Evolutionary conservation across 2,113 vertebrate species (phyloP), one percentile per base, ranked within the genome.

Genomic region (Vidua chalybeata): DNA sequence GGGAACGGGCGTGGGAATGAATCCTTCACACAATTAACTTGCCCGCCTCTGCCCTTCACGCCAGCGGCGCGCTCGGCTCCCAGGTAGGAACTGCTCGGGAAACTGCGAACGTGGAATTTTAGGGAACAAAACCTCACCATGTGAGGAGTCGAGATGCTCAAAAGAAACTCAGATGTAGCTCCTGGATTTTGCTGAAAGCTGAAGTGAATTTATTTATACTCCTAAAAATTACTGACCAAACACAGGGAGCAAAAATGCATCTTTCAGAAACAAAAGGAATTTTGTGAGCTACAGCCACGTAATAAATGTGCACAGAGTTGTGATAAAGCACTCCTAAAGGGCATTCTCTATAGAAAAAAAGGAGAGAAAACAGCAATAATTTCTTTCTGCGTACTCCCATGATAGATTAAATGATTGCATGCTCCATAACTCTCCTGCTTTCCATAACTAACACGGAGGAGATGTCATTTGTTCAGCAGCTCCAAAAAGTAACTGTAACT

Each of bases 261-360:
- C 31, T 64, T 74, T 48, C 88, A 73, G 28, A 80, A 80, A 68
- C 20, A 83, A 88, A 59, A 51, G 18, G 59, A 64, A 48, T 95
- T 89, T 68, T 49, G 69, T 48, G 78, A 73, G 76, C 87, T 92
- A 74, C 56, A 78, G 84, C 33, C 39, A 84, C 5, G 1, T 45
- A 71, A 87, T 39, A 74, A 79, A 82, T 26, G 21, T 21, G 33
- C 17, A 15, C 54, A 64, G 31, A 77, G 58, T 58, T 80, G 67
- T n/a, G 37, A 82, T 86, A 77, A 97, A 93, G 74, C 43, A 71
- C 61, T 75, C 90, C 76, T 96, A 84, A 92, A 75, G 45, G 84
- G 63, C 41, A 78, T 82, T 95, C 43, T 83, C 6, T 39, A 35
- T 7, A 51, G 35, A 79, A 61, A 81, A 64, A 56, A 46, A 19